Base-by-base conservation (phyloP, 2,797 vertebrate species). In the Sebastes alutus region DNA sequence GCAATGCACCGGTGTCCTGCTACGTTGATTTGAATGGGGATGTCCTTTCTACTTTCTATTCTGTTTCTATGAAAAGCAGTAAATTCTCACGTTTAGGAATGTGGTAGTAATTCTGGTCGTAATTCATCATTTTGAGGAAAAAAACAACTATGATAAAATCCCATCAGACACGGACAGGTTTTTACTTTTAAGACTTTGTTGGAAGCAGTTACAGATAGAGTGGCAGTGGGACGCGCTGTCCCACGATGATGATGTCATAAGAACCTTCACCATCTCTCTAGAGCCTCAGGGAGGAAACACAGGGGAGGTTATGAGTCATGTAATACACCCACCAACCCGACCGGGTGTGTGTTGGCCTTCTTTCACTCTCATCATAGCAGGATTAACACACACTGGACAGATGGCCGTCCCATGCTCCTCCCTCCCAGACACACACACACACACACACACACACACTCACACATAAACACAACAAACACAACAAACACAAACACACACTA, bases 381-480 rank as follows among this genome's bases (percentile, higher is more conserved):
- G 93, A 93, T 93, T 93, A 94, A 84, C 89, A 88, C 78, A 75
- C 76, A 89, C 82, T 82, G 91, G 88, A 93, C 92, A 94, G 92
- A 94, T 94, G 93, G 93, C 83, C 20, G 23, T 65, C 58, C 29
- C 61, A 83, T 80, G 83, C 90, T 72, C 85, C 87, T 70, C 88
- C 82, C 72, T 69, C 80, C 52, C 63, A 72, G 74, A 56, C 79
- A 25, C 55, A 64, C 16, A 75, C 55, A 75, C 55, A 23, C 23
- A 54, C 70, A 75, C 55, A 72, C 54, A 54, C 70, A 54, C 70
- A 59, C 69, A 56, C 61, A 38, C 62, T 42, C 71, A 54, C 60
- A 65, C 66, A 18, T 35, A 35, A 35, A 38, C 35, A 38, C 35
- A 62, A 49, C 56, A 67, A 64, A 61, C 62, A 77, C 32, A 56